These are phyloP conservation scores for Nothobranchius furzeri DNA, from an alignment of 2,113 vertebrate genomes.

Conservation along the genomic window DNA sequence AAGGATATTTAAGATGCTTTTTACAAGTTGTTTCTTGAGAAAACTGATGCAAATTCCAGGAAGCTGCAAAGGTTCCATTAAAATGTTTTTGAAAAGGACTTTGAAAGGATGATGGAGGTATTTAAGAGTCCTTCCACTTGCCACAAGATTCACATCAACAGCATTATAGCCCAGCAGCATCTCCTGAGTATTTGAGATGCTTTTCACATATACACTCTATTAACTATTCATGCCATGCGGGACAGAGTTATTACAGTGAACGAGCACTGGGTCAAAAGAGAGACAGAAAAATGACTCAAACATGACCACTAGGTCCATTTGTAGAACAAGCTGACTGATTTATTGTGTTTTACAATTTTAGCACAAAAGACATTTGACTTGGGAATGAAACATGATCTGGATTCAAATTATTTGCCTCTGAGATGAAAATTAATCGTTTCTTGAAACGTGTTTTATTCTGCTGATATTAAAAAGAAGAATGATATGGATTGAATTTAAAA, in stretches of 20 bases:
- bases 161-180: slow-evolving; percentile 15
- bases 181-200: slow-evolving; percentile 31
- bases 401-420: slow-evolving; percentile 13
- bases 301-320: neutral
- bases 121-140: slow-evolving; percentile 7
- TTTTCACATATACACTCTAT: slow-evolving; percentile 39
- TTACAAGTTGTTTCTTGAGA: slow-evolving; percentile 1
- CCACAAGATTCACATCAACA: slow-evolving; percentile 25
- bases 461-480: neutral
- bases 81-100: slow-evolving; percentile 8
- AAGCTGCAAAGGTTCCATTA: slow-evolving; percentile 2
- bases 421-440: neutral
- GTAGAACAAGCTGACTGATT: neutral
- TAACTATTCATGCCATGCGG: slow-evolving; percentile 52
- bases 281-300: neutral
- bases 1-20: neutral
- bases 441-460: neutral
- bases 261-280: slow-evolving; percentile 32
- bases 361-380: neutral
- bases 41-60: neutral
- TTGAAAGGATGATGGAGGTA: neutral
- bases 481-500: too few species aligned
- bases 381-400: neutral
- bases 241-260: slow-evolving; percentile 34
- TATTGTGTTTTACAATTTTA: slow-evolving; percentile 14